Percentiles rank a stretch among this genome's conserved stretches.
Conservation (phyloP, 1,140 invertebrate species). For the Eriocheir sinensis region DNA sequence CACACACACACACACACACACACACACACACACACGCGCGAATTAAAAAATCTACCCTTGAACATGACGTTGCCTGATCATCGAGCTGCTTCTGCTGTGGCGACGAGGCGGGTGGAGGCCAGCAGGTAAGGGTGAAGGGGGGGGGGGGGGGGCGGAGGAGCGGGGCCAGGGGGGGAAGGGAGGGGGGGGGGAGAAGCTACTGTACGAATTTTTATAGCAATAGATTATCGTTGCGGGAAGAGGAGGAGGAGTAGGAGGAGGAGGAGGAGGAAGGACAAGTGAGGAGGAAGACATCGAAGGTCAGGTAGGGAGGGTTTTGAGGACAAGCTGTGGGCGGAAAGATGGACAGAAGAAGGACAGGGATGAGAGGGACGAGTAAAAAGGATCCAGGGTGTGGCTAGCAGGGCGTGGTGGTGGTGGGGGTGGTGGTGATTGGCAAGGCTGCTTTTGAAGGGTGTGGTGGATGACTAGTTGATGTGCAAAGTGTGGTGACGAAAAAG, state of each 20-base stretch:
- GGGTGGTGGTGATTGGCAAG: neutral
- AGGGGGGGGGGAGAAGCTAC: neutral
- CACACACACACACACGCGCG: too few species aligned
- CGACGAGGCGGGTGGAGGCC: neutral
- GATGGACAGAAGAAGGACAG: neutral
- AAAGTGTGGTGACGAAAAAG: neutral
- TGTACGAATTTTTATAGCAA: neutral
- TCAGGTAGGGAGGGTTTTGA: too few species aligned
- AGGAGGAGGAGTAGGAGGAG: too few species aligned
- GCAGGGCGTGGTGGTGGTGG: neutral
- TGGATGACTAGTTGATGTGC: too few species aligned
- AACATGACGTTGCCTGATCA: neutral
- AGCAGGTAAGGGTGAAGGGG: neutral
- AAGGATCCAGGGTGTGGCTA: neutral
- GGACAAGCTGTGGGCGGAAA: neutral
- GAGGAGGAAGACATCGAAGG: too few species aligned
- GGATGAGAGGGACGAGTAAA: neutral
- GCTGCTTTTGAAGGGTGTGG: neutral
- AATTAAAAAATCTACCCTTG: neutral
- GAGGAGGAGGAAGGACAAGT: too few species aligned
- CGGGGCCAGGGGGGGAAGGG: neutral
- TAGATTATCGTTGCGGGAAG: too few species aligned
- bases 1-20: too few species aligned
- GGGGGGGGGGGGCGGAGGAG: neutral
- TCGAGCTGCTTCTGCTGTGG: neutral